Conservation (phyloP, 1,140 invertebrate genomes). For the Lerema accius region DNA sequence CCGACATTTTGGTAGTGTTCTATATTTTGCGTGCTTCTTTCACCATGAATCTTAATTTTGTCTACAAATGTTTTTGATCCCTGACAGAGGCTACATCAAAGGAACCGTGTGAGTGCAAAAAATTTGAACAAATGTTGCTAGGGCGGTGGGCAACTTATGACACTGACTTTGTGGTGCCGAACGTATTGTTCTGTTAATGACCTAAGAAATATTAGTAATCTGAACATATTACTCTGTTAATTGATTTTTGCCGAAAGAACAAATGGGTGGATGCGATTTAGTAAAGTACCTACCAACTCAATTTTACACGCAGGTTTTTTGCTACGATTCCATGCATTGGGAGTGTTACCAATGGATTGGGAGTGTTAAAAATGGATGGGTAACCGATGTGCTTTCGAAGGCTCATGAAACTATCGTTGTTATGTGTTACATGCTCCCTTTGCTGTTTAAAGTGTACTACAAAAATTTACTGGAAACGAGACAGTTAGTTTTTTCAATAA, state of each 20-base stretch:
- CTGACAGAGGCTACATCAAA: slow-evolving; percentile 13
- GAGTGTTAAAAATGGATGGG: too few species aligned
- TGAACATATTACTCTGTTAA: slow-evolving; percentile 8
- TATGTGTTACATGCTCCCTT: too few species aligned
- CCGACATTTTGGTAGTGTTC: too few species aligned
- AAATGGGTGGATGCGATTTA: slow-evolving; percentile 8
- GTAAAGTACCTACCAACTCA: too few species aligned
- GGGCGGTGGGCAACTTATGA: background rate
- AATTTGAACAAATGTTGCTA: slow-evolving; percentile 13
- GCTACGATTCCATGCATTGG: too few species aligned
- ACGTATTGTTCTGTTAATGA: slow-evolving; percentile 18
- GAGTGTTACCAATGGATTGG: too few species aligned
- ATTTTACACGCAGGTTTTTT: background rate
- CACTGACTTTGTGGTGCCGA: background rate
- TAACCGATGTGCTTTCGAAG: too few species aligned
- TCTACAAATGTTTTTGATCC: slow-evolving; percentile 1
- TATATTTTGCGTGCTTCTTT: too few species aligned
- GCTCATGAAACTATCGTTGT: too few species aligned
- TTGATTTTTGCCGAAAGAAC: slow-evolving; percentile 23
- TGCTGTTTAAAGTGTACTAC: too few species aligned
- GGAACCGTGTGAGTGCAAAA: slow-evolving; percentile 10
- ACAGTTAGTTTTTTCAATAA: too few species aligned
- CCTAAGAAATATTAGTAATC: background rate
- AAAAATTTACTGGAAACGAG: too few species aligned
- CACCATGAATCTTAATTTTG: background rate